Evolutionary conservation across 2,888 invertebrate species (phyloP), one percentile per base, ranked within the genome.

Genomic region (Pristionchus mayeri): DNA sequence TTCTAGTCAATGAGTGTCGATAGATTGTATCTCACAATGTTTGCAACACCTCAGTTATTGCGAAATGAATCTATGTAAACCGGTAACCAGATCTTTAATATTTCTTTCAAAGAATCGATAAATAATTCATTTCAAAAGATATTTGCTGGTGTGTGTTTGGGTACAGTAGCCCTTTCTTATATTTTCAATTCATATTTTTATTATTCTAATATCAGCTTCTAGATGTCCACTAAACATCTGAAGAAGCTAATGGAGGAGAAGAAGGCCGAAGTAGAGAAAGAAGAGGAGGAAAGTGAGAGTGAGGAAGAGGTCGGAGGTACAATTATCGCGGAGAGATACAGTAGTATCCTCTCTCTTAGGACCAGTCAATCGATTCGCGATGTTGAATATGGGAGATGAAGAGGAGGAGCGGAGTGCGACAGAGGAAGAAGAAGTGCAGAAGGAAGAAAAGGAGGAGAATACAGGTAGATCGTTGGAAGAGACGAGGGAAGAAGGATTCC

Each of bases 211-310:
- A 37, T 57, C 16, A 13, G 3, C 13, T 48, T 82, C n/a, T 21
- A 76, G 85, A 90, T 90, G 90, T 91, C 90, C 1, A 88, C 88
- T 80, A 90, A 90, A 63, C 90, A 91, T 85, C 84, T 90, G 24
- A 87, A 88, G 13, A 86, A 88, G 27, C 75, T 89, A 21, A 85
- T 88, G 54, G 82, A 88, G 63, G 88, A 88, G 71, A 84, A 88
- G 40, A 87, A 87, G 75, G 60, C 79, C 40, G 85, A 86, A 37
- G 54, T 54, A n/a, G 27, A 76, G 87, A 21, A 85, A 86, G 63
- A 82, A 88, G 75, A 87, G 86, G 48, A 87, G 87, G 67, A 71
- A 60, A 75, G 85, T 81, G 83, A 75, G 44, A 82, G 48, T 18
- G 86, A 83, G 67, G 86, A 86, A 2, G 87, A 87, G 21, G 86